Conservation (phyloP, 2,888 invertebrate species). For the Calliopum simillimum region DNA sequence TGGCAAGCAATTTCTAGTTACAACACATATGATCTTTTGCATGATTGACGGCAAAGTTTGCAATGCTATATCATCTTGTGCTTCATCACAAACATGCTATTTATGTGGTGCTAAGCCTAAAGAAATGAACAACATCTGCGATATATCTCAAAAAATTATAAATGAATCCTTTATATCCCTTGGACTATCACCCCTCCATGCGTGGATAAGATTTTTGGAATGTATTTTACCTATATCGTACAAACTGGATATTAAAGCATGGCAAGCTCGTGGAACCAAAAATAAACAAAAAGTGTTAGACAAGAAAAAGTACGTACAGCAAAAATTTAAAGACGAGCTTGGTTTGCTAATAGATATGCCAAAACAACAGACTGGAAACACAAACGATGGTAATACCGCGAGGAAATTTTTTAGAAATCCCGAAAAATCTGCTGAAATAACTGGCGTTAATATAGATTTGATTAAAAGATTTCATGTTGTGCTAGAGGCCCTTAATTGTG, state of each 20-base stretch:
- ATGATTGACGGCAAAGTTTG: not conserved
- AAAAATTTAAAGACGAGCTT: not conserved
- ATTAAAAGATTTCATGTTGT: conserved; percentile 10
- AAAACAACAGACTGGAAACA: conserved; percentile 11
- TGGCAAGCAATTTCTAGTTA: no score
- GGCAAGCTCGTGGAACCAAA: not conserved
- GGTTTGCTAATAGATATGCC: conserved; percentile 13
- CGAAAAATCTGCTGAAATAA: conserved; percentile 4
- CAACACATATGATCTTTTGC: no score
- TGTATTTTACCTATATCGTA: conserved; percentile 18
- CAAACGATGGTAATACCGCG: conserved; percentile 13
- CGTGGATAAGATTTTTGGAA: conserved; percentile 24
- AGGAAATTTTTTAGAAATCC: conserved; percentile 15
- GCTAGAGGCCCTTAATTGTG: no score
- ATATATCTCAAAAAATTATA: not conserved
- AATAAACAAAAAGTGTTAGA: not conserved
- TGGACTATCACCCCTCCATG: conserved; percentile 5
- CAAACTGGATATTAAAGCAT: conserved; percentile 12
- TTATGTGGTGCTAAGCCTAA: conserved; percentile 18
- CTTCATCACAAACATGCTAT: conserved; percentile 19
- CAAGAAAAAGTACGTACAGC: not conserved
- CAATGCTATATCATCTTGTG: not conserved
- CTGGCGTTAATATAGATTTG: conserved; percentile 6
- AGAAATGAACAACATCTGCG: not conserved
- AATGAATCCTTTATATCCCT: conserved; percentile 5